These are phyloP conservation scores for Polyommatus iphigenia DNA, from an alignment of 2,888 invertebrate species.

Conservation along the genomic window DNA sequence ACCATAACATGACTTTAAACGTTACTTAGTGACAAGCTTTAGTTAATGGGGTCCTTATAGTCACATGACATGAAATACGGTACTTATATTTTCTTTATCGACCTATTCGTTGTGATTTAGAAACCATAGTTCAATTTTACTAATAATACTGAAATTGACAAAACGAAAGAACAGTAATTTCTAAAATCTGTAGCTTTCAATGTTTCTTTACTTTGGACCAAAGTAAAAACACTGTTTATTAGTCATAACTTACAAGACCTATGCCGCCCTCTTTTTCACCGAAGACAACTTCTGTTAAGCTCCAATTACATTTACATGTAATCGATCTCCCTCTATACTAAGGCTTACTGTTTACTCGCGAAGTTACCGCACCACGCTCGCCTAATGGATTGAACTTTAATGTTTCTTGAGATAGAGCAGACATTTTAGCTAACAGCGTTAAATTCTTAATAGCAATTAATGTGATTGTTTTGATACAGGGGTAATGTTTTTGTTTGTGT, in stretches of 20 bases:
- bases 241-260: not conserved
- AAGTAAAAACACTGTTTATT: too few species aligned
- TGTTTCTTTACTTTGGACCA: too few species aligned
- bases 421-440: not conserved
- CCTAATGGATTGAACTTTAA: slow-evolving; percentile 23
- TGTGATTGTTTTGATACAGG: not conserved
- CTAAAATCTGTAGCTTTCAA: not conserved
- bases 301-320: slow-evolving; percentile 13
- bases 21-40: not conserved
- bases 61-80: not conserved
- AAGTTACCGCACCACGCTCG: slow-evolving; percentile 8
- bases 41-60: not conserved
- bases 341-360: slow-evolving; percentile 11
- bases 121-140: too few species aligned
- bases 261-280: not conserved
- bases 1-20: not conserved
- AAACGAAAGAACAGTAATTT: not conserved
- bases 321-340: not conserved
- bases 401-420: slow-evolving; percentile 22
- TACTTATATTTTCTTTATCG: not conserved
- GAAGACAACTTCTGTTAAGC: not conserved
- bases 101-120: not conserved
- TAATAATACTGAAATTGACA: too few species aligned
- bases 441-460: not conserved
- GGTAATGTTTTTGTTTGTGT: not conserved